Conservation (phyloP, 2,113 vertebrate genomes). For the Salvelinus namaycush region DNA sequence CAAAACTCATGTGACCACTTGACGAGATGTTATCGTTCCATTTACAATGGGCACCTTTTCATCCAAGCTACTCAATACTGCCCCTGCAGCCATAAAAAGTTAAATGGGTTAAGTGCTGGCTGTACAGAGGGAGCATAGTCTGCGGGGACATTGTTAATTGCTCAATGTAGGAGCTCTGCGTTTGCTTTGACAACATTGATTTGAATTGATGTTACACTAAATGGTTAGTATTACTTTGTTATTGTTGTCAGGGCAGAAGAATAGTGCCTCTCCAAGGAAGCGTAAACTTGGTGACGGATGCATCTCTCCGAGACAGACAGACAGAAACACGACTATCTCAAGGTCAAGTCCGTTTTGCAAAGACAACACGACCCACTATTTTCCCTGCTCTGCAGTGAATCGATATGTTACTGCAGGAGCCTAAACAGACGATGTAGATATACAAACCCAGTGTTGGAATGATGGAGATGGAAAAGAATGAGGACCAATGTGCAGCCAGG, state of each 20-base stretch:
- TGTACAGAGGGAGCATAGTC: not conserved
- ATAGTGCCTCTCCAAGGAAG: not conserved
- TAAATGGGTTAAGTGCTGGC: not conserved
- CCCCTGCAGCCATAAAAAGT: not conserved
- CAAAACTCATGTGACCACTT: too few species aligned
- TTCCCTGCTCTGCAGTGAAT: conserved; percentile 30
- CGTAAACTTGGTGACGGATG: not conserved
- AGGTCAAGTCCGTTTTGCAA: conserved; percentile 38
- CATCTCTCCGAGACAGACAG: not conserved
- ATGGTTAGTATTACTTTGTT: conserved; percentile 5
- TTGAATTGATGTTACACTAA: conserved; percentile 4
- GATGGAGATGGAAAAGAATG: conserved; percentile 29
- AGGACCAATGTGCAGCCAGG: conserved; percentile 7
- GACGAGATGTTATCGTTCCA: too few species aligned
- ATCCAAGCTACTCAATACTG: too few species aligned
- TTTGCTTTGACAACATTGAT: conserved; percentile 11
- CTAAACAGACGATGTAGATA: conserved; percentile 5
- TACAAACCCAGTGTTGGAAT: conserved; percentile 25
- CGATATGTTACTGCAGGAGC: conserved; percentile 26
- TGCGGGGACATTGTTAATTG: conserved; percentile 12
- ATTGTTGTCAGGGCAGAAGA: not conserved
- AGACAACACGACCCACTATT: conserved; percentile 12
- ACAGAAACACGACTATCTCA: conserved; percentile 3
- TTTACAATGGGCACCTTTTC: too few species aligned
- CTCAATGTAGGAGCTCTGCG: not conserved